Conservation (phyloP, 92 coral and sea anemone genomes). For the Hydrozoanthus gracilis region DNA sequence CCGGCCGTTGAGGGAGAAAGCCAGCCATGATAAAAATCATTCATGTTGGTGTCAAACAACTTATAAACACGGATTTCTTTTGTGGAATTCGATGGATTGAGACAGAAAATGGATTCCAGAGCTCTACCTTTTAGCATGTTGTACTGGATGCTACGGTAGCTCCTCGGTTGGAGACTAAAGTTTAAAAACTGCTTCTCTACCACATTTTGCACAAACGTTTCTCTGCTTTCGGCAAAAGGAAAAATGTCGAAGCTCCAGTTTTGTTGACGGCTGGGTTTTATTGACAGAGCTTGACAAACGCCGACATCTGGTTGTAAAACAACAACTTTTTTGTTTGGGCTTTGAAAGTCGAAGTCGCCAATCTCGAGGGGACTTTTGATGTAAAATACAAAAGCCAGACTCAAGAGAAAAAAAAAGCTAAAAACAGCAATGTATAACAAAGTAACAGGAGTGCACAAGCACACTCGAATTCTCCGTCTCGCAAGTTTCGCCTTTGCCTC, state of each 20-base stretch:
- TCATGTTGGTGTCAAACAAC: background rate
- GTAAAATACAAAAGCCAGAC: background rate
- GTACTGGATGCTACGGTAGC: background rate
- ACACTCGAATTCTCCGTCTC: background rate
- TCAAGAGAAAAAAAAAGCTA: background rate
- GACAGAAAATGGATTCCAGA: constrained; percentile 1
- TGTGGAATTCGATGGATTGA: background rate
- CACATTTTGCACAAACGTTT: background rate
- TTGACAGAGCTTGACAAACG: background rate
- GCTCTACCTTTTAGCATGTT: background rate
- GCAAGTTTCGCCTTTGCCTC: background rate
- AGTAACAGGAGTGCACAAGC: background rate
- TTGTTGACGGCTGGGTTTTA: background rate
- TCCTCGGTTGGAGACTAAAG: background rate
- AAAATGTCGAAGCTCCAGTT: background rate
- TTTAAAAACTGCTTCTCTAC: background rate
- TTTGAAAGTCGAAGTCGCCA: background rate
- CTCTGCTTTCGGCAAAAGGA: background rate
- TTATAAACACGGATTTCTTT: constrained; percentile 3
- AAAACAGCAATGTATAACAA: background rate
- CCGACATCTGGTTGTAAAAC: background rate
- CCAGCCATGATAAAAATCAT: background rate
- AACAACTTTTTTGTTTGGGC: background rate
- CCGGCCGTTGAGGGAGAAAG: background rate
- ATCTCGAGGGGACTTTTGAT: background rate